phyloP scores from a whole-genome alignment of 1,140 invertebrate species.

The Nephotettix cincticeps region DNA sequence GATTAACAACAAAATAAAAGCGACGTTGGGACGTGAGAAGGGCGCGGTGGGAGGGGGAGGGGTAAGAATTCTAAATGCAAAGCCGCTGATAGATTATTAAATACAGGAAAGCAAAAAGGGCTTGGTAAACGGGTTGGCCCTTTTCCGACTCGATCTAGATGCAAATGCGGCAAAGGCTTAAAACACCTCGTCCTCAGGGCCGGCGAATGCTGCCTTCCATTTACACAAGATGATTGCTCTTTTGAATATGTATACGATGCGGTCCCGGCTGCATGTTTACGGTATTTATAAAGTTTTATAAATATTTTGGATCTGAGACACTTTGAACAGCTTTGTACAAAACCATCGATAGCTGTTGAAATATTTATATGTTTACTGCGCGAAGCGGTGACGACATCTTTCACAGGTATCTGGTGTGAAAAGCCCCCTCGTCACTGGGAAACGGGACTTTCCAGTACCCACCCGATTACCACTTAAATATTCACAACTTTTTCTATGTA shows the following conservation, averaged over 20 bases:
- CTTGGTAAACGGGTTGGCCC: neutral
- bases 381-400: too few species aligned
- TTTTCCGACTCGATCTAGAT: conserved; percentile 9
- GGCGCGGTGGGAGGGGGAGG: neutral
- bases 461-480: too few species aligned
- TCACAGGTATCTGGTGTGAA: too few species aligned
- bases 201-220: neutral
- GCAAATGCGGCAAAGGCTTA: neutral
- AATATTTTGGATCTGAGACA: too few species aligned
- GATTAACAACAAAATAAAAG: conserved; percentile 2
- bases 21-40: neutral
- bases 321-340: too few species aligned
- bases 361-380: too few species aligned
- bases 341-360: too few species aligned
- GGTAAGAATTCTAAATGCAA: conserved; percentile 5
- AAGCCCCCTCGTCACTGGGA: too few species aligned
- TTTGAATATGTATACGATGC: neutral
- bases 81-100: conserved; percentile 10
- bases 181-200: neutral
- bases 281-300: too few species aligned
- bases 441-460: too few species aligned
- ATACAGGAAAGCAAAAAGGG: conserved; percentile 9
- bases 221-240: neutral
- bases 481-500: too few species aligned
- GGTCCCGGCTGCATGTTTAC: too few species aligned